Evolutionary conservation across 2,797 vertebrate species (phyloP).

Genomic region (Typhlichthys eigenmanni): DNA sequence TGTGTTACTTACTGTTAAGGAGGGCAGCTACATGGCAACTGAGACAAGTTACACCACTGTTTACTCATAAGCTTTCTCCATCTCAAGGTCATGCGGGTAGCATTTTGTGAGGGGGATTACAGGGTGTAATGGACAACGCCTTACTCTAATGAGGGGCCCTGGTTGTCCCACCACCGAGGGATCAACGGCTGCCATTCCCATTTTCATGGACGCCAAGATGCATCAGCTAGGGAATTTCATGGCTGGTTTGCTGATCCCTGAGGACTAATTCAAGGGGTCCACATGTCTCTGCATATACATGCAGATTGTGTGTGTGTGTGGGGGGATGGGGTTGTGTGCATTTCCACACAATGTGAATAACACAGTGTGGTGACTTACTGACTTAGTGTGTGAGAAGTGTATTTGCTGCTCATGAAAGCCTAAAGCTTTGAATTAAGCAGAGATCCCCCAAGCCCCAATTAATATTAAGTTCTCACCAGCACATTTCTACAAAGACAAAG

Average conservation of each 20-base stretch:
- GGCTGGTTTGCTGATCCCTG: conserved; percentile 44
- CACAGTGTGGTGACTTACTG: conserved; percentile 4
- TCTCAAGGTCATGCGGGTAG: conserved; percentile 55
- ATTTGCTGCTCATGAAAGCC: background rate
- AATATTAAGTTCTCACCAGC: conserved; percentile 8
- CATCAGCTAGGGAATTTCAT: conserved; percentile 43
- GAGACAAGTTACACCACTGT: conserved; percentile 35
- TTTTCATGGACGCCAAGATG: conserved; percentile 60
- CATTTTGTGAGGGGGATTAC: conserved; percentile 49
- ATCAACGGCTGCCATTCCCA: conserved; percentile 60
- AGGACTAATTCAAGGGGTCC: conserved; percentile 27
- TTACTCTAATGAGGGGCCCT: conserved; percentile 66
- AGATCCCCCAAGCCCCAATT: conserved; percentile 22
- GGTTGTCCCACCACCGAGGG: conserved; percentile 53
- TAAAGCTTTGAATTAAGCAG: conserved; percentile 3
- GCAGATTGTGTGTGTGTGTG: background rate
- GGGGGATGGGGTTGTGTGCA: no score
- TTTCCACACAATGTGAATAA: conserved; percentile 9
- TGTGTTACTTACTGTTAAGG: no score
- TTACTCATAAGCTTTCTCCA: conserved; percentile 21
- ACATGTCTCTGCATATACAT: conserved; percentile 8
- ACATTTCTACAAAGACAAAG: conserved; percentile 17
- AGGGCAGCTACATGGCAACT: background rate
- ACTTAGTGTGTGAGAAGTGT: conserved; percentile 10
- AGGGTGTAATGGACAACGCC: conserved; percentile 57